phyloP scores from a whole-genome alignment of 2,113 vertebrate species.

The Erythrocercus mccallii region DNA sequence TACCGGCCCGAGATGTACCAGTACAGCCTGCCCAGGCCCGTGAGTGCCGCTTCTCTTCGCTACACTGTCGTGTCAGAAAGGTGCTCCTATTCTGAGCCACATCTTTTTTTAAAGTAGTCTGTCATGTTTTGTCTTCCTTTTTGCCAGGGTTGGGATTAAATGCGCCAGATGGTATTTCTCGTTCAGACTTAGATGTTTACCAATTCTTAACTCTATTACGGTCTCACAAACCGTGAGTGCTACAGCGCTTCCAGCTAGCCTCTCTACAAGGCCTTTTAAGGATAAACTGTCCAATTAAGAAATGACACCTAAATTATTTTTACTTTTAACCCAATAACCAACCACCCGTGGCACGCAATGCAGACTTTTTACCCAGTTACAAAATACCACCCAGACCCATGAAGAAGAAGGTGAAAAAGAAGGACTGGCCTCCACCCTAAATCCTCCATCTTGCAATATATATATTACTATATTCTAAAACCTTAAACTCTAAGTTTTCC shows the following conservation, averaged over 20 bases:
- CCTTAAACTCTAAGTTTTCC: background rate
- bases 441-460: background rate
- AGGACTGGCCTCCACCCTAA: background rate
- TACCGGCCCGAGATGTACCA: constrained; percentile 92
- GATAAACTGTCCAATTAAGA: background rate
- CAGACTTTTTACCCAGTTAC: background rate
- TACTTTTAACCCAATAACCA: background rate
- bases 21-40: constrained; percentile 92
- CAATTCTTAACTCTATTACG: background rate
- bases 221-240: background rate
- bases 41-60: constrained; percentile 66
- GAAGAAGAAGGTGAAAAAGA: background rate
- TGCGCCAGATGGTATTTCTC: background rate
- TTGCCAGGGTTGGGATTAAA: background rate
- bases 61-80: background rate
- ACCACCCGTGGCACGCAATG: background rate
- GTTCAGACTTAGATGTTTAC: background rate
- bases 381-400: background rate
- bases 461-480: background rate
- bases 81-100: background rate
- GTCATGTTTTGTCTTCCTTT: background rate
- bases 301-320: background rate
- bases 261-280: background rate
- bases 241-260: background rate
- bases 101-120: background rate